Base-by-base conservation (phyloP, 2,113 vertebrate species). In the Psilopogon haemacephalus region DNA sequence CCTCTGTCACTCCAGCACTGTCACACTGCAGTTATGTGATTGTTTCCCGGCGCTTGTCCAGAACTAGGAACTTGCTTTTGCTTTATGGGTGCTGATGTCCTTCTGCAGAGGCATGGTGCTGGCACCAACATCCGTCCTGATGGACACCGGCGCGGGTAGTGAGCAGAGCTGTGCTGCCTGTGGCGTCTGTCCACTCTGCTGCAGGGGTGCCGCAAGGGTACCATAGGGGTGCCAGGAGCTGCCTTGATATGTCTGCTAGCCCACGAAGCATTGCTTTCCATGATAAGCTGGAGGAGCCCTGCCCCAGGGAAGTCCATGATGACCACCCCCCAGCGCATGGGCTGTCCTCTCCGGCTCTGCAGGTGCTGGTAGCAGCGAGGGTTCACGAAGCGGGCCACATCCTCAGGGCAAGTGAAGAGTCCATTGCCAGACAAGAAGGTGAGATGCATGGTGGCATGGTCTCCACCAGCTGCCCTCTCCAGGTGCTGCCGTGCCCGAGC, bases 351-450 rank as follows among this genome's bases (percentile, higher is more conserved):
- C 27, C 89, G 89, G 65, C 58, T 50, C 56, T 26, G 86, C 84
- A 98, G 95, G 95, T 98, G 97, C 83, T 97, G 65, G 26, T 97
- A 97, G 58, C 98, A 98, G 37, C 90, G 89, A 26, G 87, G 68
- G 27, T 98, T 98, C 90, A 98, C 79, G 3, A 95, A 91, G 75
- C 94, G 95, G 26, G 98, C 98, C 15, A 98, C 89, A 5, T 97
- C 93, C 77, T 97, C 94, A 1, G 98, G 98, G 67, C 84, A 96
- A 2, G 98, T 98, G 9, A 98, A 98, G 79, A 98, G 74, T 20
- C 98, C 97, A 0, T 98, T 97, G n/a, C 98, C 98, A 0, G 98
- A 98, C 96, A 96, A 97, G 95, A 88, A 98, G 80, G 98, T 98
- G 89, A 98, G 98, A 75, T 97, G 98, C 44, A 98, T 96, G 79